These are phyloP conservation scores for Rhinoraja longicauda DNA, from an alignment of 2,797 vertebrate species.

Conservation along the genomic window DNA sequence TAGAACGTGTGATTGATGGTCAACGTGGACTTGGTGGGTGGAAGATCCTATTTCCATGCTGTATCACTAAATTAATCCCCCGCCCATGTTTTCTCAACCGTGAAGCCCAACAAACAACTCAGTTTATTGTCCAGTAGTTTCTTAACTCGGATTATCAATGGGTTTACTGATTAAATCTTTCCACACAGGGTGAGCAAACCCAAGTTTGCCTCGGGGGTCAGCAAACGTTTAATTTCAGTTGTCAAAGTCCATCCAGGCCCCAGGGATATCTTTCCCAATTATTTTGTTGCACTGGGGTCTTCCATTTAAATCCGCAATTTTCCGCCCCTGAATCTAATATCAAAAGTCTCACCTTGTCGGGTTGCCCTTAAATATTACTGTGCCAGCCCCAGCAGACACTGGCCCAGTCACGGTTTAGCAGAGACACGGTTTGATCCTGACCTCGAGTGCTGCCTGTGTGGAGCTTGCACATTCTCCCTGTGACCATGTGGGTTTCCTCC, in stretches of 20 bases:
- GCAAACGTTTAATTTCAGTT: not conserved
- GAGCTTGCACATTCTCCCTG: no score
- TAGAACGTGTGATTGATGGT: no score
- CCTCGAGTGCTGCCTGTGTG: no score
- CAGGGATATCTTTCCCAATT: not conserved
- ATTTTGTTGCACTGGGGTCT: not conserved
- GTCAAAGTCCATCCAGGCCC: not conserved
- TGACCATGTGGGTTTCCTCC: no score
- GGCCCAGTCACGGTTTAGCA: not conserved
- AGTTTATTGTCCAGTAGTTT: not conserved
- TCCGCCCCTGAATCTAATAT: not conserved
- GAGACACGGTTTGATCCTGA: no score
- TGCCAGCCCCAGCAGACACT: no score
- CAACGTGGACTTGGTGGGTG: no score
- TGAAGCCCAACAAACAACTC: not conserved
- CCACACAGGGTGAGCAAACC: not conserved
- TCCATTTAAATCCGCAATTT: not conserved
- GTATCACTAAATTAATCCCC: not conserved
- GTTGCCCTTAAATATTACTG: not conserved
- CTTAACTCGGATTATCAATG: not conserved
- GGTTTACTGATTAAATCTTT: slow-evolving; percentile 2
- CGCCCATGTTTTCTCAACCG: not conserved
- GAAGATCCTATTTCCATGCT: no score
- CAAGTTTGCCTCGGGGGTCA: not conserved
- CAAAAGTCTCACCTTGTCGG: not conserved